Evolutionary conservation across 2,797 vertebrate species (phyloP).

Genomic region (Peromyscus attwateri): DNA sequence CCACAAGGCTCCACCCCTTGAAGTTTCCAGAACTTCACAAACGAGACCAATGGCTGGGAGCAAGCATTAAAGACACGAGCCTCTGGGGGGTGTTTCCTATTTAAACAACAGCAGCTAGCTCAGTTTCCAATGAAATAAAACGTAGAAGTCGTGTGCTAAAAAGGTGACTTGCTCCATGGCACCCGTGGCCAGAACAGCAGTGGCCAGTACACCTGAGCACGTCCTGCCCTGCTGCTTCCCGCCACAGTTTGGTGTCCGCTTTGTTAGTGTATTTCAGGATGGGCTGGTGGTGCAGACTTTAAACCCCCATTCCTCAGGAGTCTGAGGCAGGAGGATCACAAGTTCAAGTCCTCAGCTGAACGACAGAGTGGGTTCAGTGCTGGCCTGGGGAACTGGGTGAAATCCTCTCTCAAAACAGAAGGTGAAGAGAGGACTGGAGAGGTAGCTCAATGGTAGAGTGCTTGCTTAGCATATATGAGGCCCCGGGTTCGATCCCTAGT

Average conservation of each 20-base stretch:
- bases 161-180: neutral
- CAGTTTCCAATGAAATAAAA: neutral
- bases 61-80: neutral
- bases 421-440: neutral
- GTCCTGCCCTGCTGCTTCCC: neutral
- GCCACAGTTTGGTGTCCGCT: neutral
- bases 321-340: neutral
- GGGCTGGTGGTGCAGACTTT: neutral
- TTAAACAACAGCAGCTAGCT: neutral
- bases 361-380: neutral
- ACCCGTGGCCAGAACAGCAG: rapidly evolving
- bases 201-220: no score
- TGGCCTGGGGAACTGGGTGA: neutral
- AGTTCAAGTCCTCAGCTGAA: neutral
- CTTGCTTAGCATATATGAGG: neutral
- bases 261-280: neutral
- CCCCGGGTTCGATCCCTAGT: neutral
- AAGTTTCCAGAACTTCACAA: neutral
- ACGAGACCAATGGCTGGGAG: neutral
- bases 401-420: neutral
- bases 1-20: neutral
- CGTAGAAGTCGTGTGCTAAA: neutral
- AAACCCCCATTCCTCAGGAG: neutral
- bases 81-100: neutral
- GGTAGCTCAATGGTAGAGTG: neutral